Base-by-base conservation (phyloP, 1,140 invertebrate species). In the Calliphora vicina region DNA sequence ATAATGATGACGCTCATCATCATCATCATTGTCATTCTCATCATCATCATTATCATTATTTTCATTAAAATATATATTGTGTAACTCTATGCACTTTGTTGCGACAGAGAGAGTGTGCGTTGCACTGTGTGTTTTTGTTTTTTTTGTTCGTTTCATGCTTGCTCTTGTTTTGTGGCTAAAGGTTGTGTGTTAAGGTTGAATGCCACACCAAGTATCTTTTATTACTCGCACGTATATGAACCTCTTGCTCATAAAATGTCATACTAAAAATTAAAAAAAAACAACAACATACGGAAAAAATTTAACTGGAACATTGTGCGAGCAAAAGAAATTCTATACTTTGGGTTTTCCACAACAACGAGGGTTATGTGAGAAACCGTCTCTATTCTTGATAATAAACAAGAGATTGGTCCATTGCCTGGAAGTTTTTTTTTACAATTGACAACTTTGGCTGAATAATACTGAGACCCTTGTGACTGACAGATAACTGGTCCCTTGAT, bases 131-230 rank as follows among this genome's bases (percentile, higher is more conserved):
- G 45, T 12, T 43, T 12, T 43, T 50, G 45, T 50, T 35, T 35
- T 35, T 35, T 35, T 35, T 8, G 10, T 35, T n/a, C n/a, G n/a
- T n/a, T n/a, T 35, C 35, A 35, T 2, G 35, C 35, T 35, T 35
- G 35, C 35, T 35, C 35, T 35, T 35, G 35, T 35, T 35, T 71
- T 74, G 72, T 74, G 72, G 72, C 27, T 35, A 74, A 74, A 74
- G 72, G 72, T 74, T 74, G 72, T 35, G 27, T 74, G 12, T 29
- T 29, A 74, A 74, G 72, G 72, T 74, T 74, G 72, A 74, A 74
- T 74, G 72, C 27, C 72, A 29, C 26, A 74, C 72, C 61, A 67
- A 67, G 61, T 67, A 20, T 20, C 61, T 67, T 20, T 67, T 67
- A 23, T 67, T 10, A 67, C 23, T 20, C 9, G 20, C 61, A 67